Percentiles rank a stretch among this genome's conserved stretches.
These are phyloP conservation scores for Parazoanthus swiftii DNA, from an alignment of 92 coral and sea anemone species.

Conservation along the genomic window DNA sequence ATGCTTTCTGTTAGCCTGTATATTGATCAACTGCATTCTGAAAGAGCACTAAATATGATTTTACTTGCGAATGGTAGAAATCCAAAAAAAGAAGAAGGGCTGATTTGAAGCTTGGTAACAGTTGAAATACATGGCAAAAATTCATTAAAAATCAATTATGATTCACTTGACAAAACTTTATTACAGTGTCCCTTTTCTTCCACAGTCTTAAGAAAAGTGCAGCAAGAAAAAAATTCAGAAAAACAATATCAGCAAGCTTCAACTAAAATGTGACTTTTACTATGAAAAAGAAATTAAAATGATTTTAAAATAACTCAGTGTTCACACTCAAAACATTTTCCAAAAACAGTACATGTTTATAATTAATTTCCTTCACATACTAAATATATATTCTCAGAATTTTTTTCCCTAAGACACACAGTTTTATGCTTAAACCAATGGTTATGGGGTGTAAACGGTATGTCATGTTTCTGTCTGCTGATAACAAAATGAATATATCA, in stretches of 20 bases:
- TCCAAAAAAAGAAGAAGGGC: background rate
- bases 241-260: background rate
- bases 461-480: background rate
- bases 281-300: background rate
- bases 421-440: background rate
- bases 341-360: background rate
- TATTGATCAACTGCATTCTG: background rate
- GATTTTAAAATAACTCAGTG: background rate
- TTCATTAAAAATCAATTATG: conserved; percentile 32
- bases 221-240: background rate
- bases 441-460: background rate
- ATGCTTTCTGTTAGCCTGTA: background rate
- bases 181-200: background rate
- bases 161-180: background rate
- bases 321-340: background rate
- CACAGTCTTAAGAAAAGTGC: background rate
- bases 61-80: background rate
- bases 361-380: background rate
- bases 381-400: background rate
- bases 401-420: background rate
- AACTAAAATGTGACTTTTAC: background rate
- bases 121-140: background rate
- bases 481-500: too few species aligned
- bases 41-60: background rate
- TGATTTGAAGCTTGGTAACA: background rate